Evolutionary conservation across 1,140 invertebrate genomes (phyloP).

Genomic region (Drosophila littoralis): DNA sequence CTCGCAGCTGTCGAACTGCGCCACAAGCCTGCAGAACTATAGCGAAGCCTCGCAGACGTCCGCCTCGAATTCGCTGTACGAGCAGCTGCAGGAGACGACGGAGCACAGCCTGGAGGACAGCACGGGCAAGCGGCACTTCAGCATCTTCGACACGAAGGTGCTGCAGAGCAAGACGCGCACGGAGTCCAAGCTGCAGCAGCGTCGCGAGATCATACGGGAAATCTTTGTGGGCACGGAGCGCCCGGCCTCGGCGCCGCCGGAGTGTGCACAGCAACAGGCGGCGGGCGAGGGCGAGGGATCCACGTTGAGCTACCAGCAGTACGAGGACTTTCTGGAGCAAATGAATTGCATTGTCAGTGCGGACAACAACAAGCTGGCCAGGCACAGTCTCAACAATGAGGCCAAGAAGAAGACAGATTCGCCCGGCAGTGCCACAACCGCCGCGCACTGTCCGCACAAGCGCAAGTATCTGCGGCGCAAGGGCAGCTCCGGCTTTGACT

Average conservation of each 20-base stretch:
- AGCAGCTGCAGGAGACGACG: constrained; percentile 66
- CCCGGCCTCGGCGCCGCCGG: constrained; percentile 88
- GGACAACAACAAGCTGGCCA: constrained; percentile 85
- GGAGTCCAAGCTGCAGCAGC: constrained; percentile 90
- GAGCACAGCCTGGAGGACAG: constrained; percentile 85
- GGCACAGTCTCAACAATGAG: constrained; percentile 28
- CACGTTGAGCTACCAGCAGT: constrained; percentile 76
- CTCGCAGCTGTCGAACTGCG: constrained; percentile 68
- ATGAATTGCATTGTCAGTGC: constrained; percentile 83
- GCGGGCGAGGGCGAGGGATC: constrained; percentile 21
- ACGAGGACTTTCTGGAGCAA: constrained; percentile 79
- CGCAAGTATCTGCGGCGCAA: constrained; percentile 86
- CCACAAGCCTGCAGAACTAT: constrained; percentile 73
- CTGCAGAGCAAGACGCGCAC: constrained; percentile 90
- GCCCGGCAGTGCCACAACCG: constrained; percentile 44
- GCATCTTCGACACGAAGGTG: constrained; percentile 89
- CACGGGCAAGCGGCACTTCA: constrained; percentile 84
- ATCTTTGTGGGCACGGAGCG: constrained; percentile 90
- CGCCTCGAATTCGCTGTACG: constrained; percentile 84
- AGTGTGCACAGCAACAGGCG: constrained; percentile 55
- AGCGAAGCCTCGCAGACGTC: constrained; percentile 74
- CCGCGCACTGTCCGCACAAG: constrained; percentile 82
- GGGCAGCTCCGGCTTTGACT: constrained; percentile 92
- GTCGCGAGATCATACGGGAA: constrained; percentile 91
- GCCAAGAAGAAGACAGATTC: constrained; percentile 20